Evolutionary conservation across 2,888 invertebrate genomes (phyloP).

Genomic region (Drosophila tripunctata): DNA sequence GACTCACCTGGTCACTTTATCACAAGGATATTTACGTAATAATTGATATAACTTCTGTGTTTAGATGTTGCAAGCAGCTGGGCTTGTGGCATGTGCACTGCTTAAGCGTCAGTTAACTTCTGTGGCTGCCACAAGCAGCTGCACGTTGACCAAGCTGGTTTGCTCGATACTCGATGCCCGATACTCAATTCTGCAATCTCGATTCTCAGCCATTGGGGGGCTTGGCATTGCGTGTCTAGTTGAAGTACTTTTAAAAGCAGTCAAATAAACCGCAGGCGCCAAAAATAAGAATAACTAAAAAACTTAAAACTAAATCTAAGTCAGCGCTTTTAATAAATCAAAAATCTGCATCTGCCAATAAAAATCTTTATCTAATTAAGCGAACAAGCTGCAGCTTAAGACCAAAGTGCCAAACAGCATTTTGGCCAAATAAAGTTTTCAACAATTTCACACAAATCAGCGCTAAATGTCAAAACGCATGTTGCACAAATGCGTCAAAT

Average conservation of each 20-base stretch:
- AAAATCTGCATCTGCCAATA: constrained; percentile 10
- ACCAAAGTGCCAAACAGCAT: constrained; percentile 24
- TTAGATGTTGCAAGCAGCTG: constrained; percentile 8
- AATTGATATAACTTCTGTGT: constrained; percentile 28
- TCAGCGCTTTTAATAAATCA: constrained; percentile 63
- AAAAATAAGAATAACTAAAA: constrained; percentile 1
- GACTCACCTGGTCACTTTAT: constrained; percentile 22
- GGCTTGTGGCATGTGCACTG: constrained; percentile 61
- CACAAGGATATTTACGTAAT: constrained; percentile 7
- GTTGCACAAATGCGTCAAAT: constrained; percentile 79
- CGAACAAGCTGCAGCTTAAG: constrained; percentile 9
- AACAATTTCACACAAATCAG: constrained; percentile 77
- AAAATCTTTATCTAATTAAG: constrained; percentile 61
- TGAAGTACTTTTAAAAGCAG: constrained; percentile 25
- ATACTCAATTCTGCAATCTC: constrained; percentile 53
- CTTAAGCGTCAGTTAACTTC: constrained; percentile 69
- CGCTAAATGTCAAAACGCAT: constrained; percentile 77
- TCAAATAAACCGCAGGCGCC: constrained; percentile 66
- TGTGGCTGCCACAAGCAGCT: constrained; percentile 45
- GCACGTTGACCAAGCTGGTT: constrained; percentile 65
- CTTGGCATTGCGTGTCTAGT: constrained; percentile 55
- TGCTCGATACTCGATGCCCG: constrained; percentile 27
- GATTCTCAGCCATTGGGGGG: constrained; percentile 48
- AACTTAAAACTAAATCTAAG: background rate
- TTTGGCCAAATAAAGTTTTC: constrained; percentile 22